A percentile compares a stretch with the other conserved stretches of the same genome.
Evolutionary conservation across 2,888 invertebrate species (phyloP).

Genomic region (Microctonus aethiopoides): DNA sequence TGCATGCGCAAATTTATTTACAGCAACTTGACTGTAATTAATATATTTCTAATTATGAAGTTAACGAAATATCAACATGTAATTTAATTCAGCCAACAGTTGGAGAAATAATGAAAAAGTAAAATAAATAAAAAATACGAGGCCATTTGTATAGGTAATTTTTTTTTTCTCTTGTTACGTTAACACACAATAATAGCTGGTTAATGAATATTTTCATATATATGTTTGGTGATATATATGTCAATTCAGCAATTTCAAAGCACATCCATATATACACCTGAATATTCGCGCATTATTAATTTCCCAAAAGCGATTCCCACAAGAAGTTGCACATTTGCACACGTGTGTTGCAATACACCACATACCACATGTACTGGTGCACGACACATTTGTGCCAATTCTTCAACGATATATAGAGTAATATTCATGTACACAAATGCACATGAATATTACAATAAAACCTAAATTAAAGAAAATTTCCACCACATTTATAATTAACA

Average conservation of each 20-base stretch:
- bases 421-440: too few relatives aligned
- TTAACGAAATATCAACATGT: background rate
- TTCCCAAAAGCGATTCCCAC: conserved; percentile 41
- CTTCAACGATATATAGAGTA: background rate
- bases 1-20: too few relatives aligned
- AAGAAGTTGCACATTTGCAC: conserved; percentile 38
- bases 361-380: too few relatives aligned
- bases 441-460: background rate
- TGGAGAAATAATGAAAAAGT: background rate
- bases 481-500: background rate
- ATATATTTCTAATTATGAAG: too few relatives aligned
- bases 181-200: conserved; percentile 5
- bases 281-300: conserved; percentile 48
- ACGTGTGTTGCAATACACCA: conserved; percentile 32
- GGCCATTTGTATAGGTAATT: too few relatives aligned
- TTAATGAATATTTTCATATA: conserved; percentile 6
- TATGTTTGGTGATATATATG: background rate
- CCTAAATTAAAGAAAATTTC: background rate
- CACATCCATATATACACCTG: conserved; percentile 23
- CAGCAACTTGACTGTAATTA: too few relatives aligned
- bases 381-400: background rate
- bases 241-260: conserved; percentile 1
- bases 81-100: background rate
- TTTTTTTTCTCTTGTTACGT: background rate
- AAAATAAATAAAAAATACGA: background rate